Evolutionary conservation across 2,797 vertebrate genomes (phyloP).

Genomic region (Sebastes melanostomus): DNA sequence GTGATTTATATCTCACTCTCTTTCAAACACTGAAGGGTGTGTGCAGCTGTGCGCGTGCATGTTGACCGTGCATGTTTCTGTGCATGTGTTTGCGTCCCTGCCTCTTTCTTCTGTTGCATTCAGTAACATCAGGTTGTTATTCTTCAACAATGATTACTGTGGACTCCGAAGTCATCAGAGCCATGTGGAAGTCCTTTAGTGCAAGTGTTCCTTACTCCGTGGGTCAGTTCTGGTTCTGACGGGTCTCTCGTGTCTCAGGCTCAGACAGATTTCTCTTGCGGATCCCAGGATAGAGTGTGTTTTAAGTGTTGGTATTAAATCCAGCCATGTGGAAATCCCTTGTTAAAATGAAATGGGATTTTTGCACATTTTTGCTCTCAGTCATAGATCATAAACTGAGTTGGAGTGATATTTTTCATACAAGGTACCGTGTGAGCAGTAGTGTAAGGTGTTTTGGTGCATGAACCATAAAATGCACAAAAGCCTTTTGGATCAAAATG

Average conservation of each 20-base stretch:
- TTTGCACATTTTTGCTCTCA: slow-evolving; percentile 22
- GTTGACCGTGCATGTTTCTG: neutral
- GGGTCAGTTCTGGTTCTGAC: slow-evolving; percentile 50
- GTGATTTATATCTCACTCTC: slow-evolving; percentile 68
- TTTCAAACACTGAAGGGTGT: slow-evolving; percentile 62
- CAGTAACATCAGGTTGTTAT: slow-evolving; percentile 54
- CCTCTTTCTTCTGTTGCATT: slow-evolving; percentile 25
- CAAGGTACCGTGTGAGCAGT: neutral
- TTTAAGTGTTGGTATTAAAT: slow-evolving; percentile 38
- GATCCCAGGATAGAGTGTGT: slow-evolving; percentile 26
- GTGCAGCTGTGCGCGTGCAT: slow-evolving; percentile 60
- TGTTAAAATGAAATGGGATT: slow-evolving; percentile 38
- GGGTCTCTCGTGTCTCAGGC: slow-evolving; percentile 49
- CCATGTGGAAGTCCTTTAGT: slow-evolving; percentile 71
- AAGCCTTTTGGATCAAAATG: neutral
- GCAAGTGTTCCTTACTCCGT: slow-evolving; percentile 39
- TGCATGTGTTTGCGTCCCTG: neutral
- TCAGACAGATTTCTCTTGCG: slow-evolving; percentile 36
- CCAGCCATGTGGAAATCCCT: slow-evolving; percentile 49
- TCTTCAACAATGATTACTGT: slow-evolving; percentile 40
- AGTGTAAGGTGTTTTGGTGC: neutral
- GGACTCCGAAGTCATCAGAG: slow-evolving; percentile 39
- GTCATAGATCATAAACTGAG: slow-evolving; percentile 20
- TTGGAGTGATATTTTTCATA: slow-evolving; percentile 6
- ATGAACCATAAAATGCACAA: neutral